Percentiles rank a stretch among this genome's conserved stretches.
Conservation (phyloP, 2,797 vertebrate genomes). For the Gymnocypris eckloni region DNA sequence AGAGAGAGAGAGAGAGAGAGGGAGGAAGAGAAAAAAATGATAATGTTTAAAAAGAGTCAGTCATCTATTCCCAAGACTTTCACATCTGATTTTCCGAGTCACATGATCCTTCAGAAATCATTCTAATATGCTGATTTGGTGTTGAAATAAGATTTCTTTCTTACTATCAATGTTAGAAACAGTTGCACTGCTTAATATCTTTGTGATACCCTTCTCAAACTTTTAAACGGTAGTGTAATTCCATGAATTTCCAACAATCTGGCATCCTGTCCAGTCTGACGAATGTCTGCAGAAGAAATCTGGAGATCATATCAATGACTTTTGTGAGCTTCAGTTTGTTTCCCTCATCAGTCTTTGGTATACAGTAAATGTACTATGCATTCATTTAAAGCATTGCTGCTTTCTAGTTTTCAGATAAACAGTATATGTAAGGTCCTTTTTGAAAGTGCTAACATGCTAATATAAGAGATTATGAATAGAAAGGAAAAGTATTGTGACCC, state of each 20-base stretch:
- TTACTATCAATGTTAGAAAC: not conserved
- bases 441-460: not conserved
- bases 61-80: not conserved
- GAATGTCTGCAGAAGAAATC: not conserved
- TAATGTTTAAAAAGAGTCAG: not conserved
- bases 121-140: not conserved
- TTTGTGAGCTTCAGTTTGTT: not conserved
- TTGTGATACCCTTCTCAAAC: not conserved
- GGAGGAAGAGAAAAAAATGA: no score
- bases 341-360: not conserved
- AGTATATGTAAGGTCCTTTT: no score
- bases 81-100: not conserved
- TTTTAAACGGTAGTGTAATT: not conserved
- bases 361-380: not conserved
- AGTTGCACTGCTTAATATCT: not conserved
- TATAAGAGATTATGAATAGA: not conserved
- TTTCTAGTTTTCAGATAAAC: not conserved
- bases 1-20: not conserved
- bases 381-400: not conserved
- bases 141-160: not conserved
- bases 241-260: constrained; percentile 6
- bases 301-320: not conserved
- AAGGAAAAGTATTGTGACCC: not conserved
- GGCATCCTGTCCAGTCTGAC: constrained; percentile 1
- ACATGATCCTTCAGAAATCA: not conserved